phyloP scores from a whole-genome alignment of 2,113 vertebrate genomes.

The Pampusana beccarii region DNA sequence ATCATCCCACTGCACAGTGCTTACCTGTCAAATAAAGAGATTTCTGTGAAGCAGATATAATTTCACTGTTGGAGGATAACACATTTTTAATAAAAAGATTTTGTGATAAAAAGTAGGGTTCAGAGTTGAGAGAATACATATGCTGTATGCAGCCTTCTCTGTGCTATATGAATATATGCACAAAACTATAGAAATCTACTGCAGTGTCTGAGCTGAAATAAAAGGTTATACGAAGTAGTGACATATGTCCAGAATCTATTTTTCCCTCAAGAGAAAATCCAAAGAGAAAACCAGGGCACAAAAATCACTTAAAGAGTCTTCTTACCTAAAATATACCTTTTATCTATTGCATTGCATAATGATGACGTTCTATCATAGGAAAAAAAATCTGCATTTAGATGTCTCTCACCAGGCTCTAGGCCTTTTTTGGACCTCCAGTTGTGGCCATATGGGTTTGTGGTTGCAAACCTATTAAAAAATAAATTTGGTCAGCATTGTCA shows the following conservation, averaged over 20 bases:
- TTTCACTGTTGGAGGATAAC: neutral
- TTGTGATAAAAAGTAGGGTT: neutral
- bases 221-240: neutral
- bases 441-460: neutral
- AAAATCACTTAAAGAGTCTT: neutral
- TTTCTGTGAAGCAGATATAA: neutral
- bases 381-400: neutral
- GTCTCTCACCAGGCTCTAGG: neutral
- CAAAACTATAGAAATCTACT: neutral
- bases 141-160: neutral
- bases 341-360: neutral
- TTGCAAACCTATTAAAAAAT: neutral
- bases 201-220: neutral
- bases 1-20: neutral
- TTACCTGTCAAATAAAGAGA: neutral
- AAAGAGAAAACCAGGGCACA: neutral
- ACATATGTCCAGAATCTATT: neutral
- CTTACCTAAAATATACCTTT: neutral
- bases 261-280: neutral
- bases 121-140: neutral
- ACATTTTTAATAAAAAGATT: conserved; percentile 10
- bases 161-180: neutral
- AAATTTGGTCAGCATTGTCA: neutral
- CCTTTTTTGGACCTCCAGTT: neutral
- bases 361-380: neutral